These are phyloP conservation scores for Brachyopa scutellaris DNA, from an alignment of 2,888 invertebrate species.

Conservation along the genomic window DNA sequence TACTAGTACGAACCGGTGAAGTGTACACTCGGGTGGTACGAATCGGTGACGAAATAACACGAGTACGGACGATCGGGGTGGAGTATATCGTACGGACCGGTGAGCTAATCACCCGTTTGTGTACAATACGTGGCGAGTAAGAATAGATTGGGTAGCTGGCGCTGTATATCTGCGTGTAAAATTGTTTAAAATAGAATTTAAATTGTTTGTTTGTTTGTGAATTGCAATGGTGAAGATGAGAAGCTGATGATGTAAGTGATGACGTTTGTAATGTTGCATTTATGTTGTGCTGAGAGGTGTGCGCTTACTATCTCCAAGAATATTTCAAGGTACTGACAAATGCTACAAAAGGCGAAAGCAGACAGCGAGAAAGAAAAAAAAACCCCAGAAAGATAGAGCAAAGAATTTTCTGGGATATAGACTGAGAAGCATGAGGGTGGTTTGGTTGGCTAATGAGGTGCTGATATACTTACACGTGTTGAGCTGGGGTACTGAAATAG, in stretches of 20 bases:
- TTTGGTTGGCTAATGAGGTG: background rate
- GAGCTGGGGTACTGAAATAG: conserved; percentile 67
- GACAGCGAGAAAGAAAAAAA: conserved; percentile 1
- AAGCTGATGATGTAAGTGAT: conserved; percentile 16
- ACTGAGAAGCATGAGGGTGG: background rate
- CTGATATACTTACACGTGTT: conserved; percentile 59
- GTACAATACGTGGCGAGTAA: conserved; percentile 77
- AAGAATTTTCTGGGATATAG: background rate
- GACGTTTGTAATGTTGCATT: conserved; percentile 4
- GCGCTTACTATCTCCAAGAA: conserved; percentile 16
- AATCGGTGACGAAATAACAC: conserved; percentile 79
- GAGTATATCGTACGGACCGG: conserved; percentile 69
- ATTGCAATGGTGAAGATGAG: conserved; percentile 14
- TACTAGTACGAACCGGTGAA: conserved; percentile 77
- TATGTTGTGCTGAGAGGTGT: conserved; percentile 14
- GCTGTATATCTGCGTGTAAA: conserved; percentile 78
- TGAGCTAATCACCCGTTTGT: conserved; percentile 75
- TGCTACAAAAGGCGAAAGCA: conserved; percentile 42
- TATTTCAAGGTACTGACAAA: conserved; percentile 11
- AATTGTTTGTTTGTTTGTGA: conserved; percentile 52
- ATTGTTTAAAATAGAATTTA: conserved; percentile 35
- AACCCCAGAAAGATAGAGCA: background rate
- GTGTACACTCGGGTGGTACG: conserved; percentile 76
- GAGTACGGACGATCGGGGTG: conserved; percentile 76
- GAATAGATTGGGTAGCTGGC: conserved; percentile 81